These are phyloP conservation scores for Melanerpes formicivorus DNA, from an alignment of 2,113 vertebrate genomes.

Conservation along the genomic window DNA sequence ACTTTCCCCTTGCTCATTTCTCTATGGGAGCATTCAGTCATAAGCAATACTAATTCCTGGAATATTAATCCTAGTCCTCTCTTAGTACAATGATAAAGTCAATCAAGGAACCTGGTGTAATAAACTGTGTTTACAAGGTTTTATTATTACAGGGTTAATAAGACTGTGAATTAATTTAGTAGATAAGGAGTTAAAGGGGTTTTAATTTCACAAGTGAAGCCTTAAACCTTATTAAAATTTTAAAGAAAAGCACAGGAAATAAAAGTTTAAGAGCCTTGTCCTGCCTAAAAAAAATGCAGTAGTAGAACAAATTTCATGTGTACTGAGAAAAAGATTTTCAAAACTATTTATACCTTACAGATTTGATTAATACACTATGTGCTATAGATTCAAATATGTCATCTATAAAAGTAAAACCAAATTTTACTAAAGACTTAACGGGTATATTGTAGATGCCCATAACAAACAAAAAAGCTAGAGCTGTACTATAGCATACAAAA, in stretches of 20 bases:
- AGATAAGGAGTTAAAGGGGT: neutral
- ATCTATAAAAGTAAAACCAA: neutral
- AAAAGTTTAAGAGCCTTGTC: accelerated
- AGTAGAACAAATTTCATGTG: neutral
- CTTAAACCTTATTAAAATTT: neutral
- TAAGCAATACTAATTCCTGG: neutral
- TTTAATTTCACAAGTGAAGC: neutral
- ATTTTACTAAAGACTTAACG: neutral
- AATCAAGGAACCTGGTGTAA: neutral
- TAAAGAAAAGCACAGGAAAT: neutral
- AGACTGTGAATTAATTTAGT: neutral
- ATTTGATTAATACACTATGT: neutral
- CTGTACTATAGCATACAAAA: neutral
- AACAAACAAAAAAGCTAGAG: neutral
- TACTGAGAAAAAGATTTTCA: neutral
- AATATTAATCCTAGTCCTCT: neutral
- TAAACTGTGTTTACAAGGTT: neutral
- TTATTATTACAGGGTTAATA: neutral
- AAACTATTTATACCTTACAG: neutral
- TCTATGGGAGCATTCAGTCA: neutral
- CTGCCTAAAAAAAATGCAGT: neutral
- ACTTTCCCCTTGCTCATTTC: neutral
- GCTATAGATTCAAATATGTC: neutral
- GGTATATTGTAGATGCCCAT: accelerated
- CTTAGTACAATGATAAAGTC: neutral